phyloP scores from a whole-genome alignment of 2,113 vertebrate species.

The Calonectris borealis region DNA sequence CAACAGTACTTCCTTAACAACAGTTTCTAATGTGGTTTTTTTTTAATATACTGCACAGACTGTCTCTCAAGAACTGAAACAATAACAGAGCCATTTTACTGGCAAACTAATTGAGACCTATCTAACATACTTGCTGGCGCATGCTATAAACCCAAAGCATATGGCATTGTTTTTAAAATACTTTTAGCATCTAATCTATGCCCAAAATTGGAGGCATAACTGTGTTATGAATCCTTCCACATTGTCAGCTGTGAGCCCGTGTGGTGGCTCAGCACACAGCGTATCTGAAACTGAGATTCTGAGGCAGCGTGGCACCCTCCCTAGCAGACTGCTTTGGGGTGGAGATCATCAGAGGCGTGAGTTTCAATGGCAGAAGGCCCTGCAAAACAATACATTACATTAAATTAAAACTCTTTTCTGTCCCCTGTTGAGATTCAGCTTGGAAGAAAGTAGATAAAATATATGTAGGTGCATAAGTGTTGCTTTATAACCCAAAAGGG shows the following conservation, averaged over 20 bases:
- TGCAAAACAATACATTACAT: background rate
- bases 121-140: background rate
- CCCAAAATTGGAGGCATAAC: background rate
- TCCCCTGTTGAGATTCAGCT: background rate
- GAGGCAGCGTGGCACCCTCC: background rate
- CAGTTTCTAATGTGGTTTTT: background rate
- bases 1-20: constrained; percentile 24
- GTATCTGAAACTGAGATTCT: background rate
- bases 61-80: background rate
- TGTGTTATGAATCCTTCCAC: background rate
- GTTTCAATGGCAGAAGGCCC: background rate
- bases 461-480: background rate
- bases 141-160: background rate
- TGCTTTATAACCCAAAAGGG: background rate
- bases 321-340: background rate
- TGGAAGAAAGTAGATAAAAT: background rate
- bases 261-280: background rate
- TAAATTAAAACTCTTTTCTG: background rate
- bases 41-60: background rate
- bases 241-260: background rate
- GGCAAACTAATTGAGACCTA: background rate
- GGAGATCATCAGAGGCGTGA: background rate
- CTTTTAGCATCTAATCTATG: background rate
- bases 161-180: background rate
- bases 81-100: background rate